Conservation (phyloP, 2,888 invertebrate genomes). For the Pimpla rufipes region DNA sequence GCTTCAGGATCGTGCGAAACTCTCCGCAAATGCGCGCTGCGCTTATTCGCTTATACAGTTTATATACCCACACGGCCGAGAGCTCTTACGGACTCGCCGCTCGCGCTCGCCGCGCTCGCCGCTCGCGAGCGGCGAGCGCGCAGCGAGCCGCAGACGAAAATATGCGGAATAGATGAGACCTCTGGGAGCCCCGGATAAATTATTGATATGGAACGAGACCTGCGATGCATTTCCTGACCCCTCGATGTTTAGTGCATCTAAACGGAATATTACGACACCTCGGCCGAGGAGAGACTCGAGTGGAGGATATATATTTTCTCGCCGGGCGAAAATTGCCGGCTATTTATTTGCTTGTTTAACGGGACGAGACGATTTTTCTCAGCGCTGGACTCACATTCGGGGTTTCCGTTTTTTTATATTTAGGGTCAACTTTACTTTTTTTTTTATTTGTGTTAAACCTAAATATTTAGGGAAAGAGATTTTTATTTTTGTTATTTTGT, state of each 20-base stretch:
- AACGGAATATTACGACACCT: conserved; percentile 19
- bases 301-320: not conserved
- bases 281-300: too few species aligned
- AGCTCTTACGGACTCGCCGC: too few species aligned
- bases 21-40: conserved; percentile 68
- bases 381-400: too few species aligned
- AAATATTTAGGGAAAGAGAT: not conserved
- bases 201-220: conserved; percentile 55
- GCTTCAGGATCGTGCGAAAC: conserved; percentile 84
- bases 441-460: not conserved
- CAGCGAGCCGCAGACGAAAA: conserved; percentile 30
- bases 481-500: too few species aligned
- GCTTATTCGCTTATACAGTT: conserved; percentile 59
- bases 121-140: not conserved
- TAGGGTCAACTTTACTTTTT: not conserved
- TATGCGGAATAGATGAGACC: conserved; percentile 52
- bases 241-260: conserved; percentile 4
- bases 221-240: conserved; percentile 23
- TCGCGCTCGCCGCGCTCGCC: too few species aligned
- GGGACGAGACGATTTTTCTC: not conserved
- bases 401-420: not conserved
- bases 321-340: not conserved
- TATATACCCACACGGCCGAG: conserved; percentile 7
- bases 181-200: conserved; percentile 44
- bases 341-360: not conserved